Conservation (phyloP, 2,888 invertebrate species). For the Idaea biselata region DNA sequence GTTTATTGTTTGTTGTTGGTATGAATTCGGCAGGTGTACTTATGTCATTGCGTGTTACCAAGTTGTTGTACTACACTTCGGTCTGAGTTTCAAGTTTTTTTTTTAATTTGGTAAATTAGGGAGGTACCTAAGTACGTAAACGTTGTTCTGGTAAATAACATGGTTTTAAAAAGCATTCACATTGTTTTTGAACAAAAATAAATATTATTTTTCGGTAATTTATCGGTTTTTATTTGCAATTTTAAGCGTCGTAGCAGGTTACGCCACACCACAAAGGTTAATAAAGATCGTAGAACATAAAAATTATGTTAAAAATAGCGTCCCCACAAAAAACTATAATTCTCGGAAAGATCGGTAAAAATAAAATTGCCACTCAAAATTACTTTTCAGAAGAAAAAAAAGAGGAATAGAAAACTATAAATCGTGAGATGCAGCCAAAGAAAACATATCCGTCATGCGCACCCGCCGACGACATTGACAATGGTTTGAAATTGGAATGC, state of each 20-base stretch:
- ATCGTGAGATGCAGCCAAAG: conserved; percentile 42
- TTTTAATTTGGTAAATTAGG: conserved; percentile 26
- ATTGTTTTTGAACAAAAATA: too few relatives aligned
- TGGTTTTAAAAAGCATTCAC: neutral
- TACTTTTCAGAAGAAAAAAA: conserved; percentile 10
- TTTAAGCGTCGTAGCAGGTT: too few relatives aligned
- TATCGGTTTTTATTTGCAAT: too few relatives aligned
- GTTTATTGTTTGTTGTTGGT: neutral
- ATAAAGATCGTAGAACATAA: too few relatives aligned
- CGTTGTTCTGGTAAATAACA: neutral
- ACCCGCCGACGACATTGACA: conserved; percentile 71
- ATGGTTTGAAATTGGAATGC: conserved; percentile 75
- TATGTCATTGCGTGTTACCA: conserved; percentile 33
- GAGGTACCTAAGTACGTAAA: neutral
- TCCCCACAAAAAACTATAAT: neutral
- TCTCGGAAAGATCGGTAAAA: neutral
- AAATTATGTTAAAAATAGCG: neutral
- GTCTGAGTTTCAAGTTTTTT: conserved; percentile 6
- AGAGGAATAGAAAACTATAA: conserved; percentile 15
- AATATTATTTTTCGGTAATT: too few relatives aligned
- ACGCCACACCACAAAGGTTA: too few relatives aligned
- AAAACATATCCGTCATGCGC: conserved; percentile 63
- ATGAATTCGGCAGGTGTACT: conserved; percentile 31
- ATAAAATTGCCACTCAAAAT: conserved; percentile 1
- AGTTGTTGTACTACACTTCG: conserved; percentile 24